These are phyloP conservation scores for Lethrus apterus DNA, from an alignment of 1,140 invertebrate species.

Conservation along the genomic window DNA sequence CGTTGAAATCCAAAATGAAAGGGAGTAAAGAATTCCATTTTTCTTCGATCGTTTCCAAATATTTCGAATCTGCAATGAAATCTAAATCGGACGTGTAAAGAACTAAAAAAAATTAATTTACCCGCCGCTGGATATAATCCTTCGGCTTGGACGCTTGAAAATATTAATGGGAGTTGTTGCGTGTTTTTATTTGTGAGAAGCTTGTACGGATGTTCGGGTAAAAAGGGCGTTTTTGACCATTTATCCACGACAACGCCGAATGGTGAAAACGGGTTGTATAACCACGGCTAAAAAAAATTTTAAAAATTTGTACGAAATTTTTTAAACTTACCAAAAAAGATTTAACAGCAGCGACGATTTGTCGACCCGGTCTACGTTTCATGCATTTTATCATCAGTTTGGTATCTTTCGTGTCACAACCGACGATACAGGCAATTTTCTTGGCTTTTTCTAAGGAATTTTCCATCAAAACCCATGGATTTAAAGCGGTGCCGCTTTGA, in stretches of 20 bases:
- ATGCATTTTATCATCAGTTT: constrained; percentile 49
- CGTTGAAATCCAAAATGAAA: constrained; percentile 30
- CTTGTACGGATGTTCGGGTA: constrained; percentile 46
- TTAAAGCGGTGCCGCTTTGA: constrained; percentile 67
- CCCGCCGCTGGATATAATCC: constrained; percentile 41
- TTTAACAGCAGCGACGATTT: constrained; percentile 34
- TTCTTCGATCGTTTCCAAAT: constrained; percentile 24
- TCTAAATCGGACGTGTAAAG: constrained; percentile 18
- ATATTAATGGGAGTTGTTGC: constrained; percentile 39
- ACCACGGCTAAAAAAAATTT: constrained; percentile 31
- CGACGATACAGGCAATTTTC: constrained; percentile 47
- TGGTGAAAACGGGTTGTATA: constrained; percentile 40
- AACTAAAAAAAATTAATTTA: constrained; percentile 14
- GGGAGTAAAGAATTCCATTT: constrained; percentile 31
- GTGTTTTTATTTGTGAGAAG: constrained; percentile 44
- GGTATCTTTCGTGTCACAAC: constrained; percentile 41
- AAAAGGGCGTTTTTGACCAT: constrained; percentile 44
- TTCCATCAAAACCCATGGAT: constrained; percentile 56
- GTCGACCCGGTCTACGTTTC: constrained; percentile 43
- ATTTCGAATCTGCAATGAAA: constrained; percentile 25
- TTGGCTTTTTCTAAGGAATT: constrained; percentile 48
- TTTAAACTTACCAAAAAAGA: constrained; percentile 32
- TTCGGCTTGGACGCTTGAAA: constrained; percentile 37
- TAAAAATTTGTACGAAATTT: neutral
- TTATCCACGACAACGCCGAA: constrained; percentile 36